A percentile compares a stretch with the other conserved stretches of the same genome.
Conservation (phyloP, 37 sponge, comb jelly and placozoan genomes). For the Halichondria panicea region DNA sequence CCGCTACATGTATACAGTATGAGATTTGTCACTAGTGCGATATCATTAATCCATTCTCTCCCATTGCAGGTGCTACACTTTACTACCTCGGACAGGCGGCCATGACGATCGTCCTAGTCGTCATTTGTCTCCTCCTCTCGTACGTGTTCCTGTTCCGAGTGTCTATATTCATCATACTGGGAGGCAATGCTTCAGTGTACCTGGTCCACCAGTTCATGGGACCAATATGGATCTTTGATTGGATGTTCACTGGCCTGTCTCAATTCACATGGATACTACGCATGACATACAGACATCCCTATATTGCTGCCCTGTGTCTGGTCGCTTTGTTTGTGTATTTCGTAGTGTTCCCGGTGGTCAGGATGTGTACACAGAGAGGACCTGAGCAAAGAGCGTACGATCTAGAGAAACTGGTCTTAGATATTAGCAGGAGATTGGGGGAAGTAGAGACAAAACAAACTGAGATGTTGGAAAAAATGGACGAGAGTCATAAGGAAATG, state of each 20-base stretch:
- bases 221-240: not conserved
- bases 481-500: not conserved
- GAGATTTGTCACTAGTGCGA: not conserved
- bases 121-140: not conserved
- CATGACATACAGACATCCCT: not conserved
- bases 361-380: not conserved
- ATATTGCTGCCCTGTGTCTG: not conserved
- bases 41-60: too few species aligned
- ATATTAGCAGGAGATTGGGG: not conserved
- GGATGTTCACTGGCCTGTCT: not conserved
- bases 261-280: not conserved
- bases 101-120: not conserved
- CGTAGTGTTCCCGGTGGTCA: not conserved
- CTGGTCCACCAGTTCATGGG: constrained; percentile 1
- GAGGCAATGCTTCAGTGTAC: not conserved
- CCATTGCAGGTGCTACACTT: not conserved
- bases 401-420: not conserved
- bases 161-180: not conserved
- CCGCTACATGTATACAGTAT: not conserved
- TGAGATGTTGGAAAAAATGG: too few species aligned
- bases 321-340: not conserved
- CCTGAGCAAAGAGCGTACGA: not conserved
- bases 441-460: too few species aligned
- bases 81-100: not conserved
- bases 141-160: not conserved